Evolutionary conservation across 2,113 vertebrate species (phyloP).

Genomic region (Ammodramus savannarum): DNA sequence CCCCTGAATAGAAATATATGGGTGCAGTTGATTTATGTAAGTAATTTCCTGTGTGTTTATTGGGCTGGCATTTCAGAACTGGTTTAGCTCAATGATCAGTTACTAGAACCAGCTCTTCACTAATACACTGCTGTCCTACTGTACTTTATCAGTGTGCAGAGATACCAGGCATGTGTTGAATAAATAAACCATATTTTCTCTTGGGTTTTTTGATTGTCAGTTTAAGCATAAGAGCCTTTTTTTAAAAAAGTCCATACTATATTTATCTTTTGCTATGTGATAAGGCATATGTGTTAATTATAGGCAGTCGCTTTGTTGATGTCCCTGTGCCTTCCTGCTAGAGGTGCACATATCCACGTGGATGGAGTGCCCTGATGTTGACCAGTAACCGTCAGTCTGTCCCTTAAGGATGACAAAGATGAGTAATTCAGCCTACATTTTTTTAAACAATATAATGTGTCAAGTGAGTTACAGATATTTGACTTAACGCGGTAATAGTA

Average conservation of each 20-base stretch:
- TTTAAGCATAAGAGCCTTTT: not conserved
- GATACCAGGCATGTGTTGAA: not conserved
- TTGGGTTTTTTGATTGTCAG: not conserved
- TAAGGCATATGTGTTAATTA: not conserved
- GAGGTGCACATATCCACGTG: not conserved
- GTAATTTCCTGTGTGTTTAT: not conserved
- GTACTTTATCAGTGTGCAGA: not conserved
- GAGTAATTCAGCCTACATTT: not conserved
- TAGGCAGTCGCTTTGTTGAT: not conserved
- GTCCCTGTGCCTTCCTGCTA: not conserved
- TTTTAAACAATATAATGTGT: not conserved
- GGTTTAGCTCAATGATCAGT: not conserved
- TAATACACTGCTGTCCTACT: not conserved
- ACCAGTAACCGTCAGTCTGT: not conserved
- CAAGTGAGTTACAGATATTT: not conserved
- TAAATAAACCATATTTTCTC: not conserved
- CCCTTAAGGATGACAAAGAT: not conserved
- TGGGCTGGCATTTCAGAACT: not conserved
- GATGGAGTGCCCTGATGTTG: not conserved
- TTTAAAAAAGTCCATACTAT: accelerated
- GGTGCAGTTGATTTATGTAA: not conserved
- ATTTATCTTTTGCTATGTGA: not conserved
- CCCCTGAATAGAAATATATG: not conserved
- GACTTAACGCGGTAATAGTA: not conserved
- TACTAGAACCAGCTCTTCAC: not conserved